phyloP scores from a whole-genome alignment of 30 jellyfish, hydroid and myxozoan genomes.

The Aurelia aurita region DNA sequence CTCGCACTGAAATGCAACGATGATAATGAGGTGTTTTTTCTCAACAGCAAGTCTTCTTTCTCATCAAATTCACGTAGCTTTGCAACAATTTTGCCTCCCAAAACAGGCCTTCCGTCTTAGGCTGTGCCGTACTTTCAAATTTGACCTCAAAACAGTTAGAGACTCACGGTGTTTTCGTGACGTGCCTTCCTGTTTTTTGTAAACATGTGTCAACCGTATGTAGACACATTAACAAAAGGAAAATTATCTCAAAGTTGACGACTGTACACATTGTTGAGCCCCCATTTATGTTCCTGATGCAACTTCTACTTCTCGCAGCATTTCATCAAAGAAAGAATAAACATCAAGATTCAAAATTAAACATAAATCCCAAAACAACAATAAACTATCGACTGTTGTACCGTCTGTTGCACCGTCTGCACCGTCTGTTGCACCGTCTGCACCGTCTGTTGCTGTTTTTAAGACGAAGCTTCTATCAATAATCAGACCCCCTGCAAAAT shows the following conservation, averaged over 20 bases:
- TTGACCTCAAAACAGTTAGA: neutral
- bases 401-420: no score
- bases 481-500: no score
- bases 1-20: no score
- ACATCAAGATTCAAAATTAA: neutral
- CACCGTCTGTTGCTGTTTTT: no score
- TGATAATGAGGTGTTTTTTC: no score
- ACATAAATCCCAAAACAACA: no score
- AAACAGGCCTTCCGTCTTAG: neutral
- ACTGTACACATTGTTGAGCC: neutral
- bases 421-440: no score
- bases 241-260: neutral
- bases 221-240: neutral
- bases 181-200: neutral
- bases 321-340: neutral
- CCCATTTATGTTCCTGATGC: neutral
- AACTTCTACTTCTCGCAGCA: neutral
- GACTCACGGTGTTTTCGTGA: constrained; percentile 6
- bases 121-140: neutral
- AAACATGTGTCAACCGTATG: neutral
- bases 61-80: no score
- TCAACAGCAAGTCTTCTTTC: no score
- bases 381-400: no score
- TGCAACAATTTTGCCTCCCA: neutral
- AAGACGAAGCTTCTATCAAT: no score